Percentiles rank a stretch among this genome's conserved stretches.
phyloP scores from a whole-genome alignment of 92 coral and sea anemone species.

The Blastomussa wellsi region DNA sequence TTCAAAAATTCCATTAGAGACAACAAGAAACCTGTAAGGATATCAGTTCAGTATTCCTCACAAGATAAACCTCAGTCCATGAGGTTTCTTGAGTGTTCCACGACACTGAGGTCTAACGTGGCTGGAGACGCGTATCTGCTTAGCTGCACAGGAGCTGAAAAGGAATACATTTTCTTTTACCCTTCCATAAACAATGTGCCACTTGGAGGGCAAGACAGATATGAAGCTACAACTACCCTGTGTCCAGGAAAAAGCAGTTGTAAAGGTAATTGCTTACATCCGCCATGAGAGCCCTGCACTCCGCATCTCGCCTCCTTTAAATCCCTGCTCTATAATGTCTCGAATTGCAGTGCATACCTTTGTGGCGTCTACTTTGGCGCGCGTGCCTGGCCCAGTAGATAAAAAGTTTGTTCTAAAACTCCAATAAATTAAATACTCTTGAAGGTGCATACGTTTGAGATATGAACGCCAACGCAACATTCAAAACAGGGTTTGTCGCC shows the following conservation, averaged over 20 bases:
- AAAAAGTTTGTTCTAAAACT: too few relatives aligned
- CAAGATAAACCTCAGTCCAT: slow-evolving; percentile 16
- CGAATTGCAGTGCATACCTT: too few relatives aligned
- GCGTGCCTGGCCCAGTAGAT: not conserved
- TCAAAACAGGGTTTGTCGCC: too few relatives aligned
- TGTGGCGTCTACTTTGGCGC: too few relatives aligned
- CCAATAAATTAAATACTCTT: not conserved
- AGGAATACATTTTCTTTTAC: slow-evolving; percentile 52
- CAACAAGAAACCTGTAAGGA: not conserved
- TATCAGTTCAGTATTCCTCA: slow-evolving; percentile 62
- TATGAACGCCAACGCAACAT: too few relatives aligned
- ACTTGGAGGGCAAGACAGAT: slow-evolving; percentile 46
- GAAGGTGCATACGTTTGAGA: too few relatives aligned
- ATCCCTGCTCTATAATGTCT: too few relatives aligned
- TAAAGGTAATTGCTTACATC: slow-evolving; percentile 34
- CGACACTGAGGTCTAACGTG: not conserved
- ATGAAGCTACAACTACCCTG: slow-evolving; percentile 53
- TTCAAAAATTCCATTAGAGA: slow-evolving; percentile 31
- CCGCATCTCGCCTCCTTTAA: too few relatives aligned
- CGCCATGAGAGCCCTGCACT: not conserved
- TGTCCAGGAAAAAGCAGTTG: slow-evolving; percentile 68
- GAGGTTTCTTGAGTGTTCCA: slow-evolving; percentile 48
- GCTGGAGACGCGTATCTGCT: slow-evolving; percentile 38
- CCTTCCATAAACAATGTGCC: slow-evolving; percentile 67
- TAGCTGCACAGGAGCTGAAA: slow-evolving; percentile 53